Evolutionary conservation across 2,113 vertebrate genomes (phyloP), one percentile per base, ranked within the genome.

Genomic region (Genyomyrus donnyi): DNA sequence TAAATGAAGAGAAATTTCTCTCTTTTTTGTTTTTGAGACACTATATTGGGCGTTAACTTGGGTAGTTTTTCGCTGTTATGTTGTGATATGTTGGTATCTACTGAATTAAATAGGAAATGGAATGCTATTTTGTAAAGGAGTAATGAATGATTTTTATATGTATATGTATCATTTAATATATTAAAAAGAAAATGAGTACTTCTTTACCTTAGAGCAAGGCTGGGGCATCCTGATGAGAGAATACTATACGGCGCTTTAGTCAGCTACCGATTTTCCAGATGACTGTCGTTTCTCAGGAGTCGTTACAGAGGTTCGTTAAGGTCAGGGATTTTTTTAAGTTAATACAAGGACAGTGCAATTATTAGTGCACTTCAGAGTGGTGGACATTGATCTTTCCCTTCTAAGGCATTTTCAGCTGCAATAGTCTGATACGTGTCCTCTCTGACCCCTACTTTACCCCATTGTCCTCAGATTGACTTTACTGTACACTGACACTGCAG

Each of bases 361-460:
- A 83, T 53, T 52, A 35, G 48, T 5, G 74, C 74, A 56, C 70
- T 83, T 45, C 74, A 89, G 39, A 53, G 74, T 53, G 88, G 74
- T 89, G 88, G 49, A 84, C 88, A 6, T 89, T 84, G 88, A 89
- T 89, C 88, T 89, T 56, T 89, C 21, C 74, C 62, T 80, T 50
- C 24, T 39, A 53, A 52, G 35, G 49, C 17, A 19, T 83, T 56
- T 56, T 83, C 21, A n/a, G 21, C 52, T 53, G 27, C 74, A 10
- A 49, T 27, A 9, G 50, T 11, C 6, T 89, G 27, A 89, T 83
- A 27, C 21, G 70, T 56, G 70, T 56, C 35, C 31, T 31, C 49
- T 13, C 7, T 89, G 49, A 89, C 31, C 70, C 48, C 66, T 13
- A 8, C 1, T 83, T 89, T 80, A 46, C 46, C 27, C 49, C 9